Evolutionary conservation across 2,113 vertebrate species (phyloP), one percentile per base, ranked within the genome.

Genomic region (Atherinomorus stipes): DNA sequence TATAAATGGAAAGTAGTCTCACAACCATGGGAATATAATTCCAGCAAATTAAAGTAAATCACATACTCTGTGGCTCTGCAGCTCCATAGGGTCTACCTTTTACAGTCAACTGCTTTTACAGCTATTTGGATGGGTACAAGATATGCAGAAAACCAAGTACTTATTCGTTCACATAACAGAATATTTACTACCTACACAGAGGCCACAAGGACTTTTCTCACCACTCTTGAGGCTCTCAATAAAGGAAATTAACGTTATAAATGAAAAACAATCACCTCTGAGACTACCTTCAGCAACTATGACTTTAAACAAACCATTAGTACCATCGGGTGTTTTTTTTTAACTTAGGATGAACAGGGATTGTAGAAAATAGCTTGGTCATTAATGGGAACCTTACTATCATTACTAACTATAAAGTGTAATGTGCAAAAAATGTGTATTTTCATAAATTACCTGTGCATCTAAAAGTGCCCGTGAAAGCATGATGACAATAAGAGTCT

Each of bases 41-140:
- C 44, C 44, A n/a, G 4, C 9, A 51, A 73, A 81, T 57, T 21
- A 68, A 68, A 65, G 42, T 49, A 80, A 75, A 71, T 71, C 47
- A 47, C 22, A n/a, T 12, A 34, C 51, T 53, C 44, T 47, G 49
- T 45, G 52, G 18, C 58, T 31, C 18, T 42, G 49, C 51, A 58
- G 18, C 58, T 31, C n/a, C 54, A 49, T 45, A 49, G 11, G 13
- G 4, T 23, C 13, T 42, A 34, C 31, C 21, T 9, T 64, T 13
- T 40, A 34, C 38, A 65, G 38, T 51, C 18, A 2, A 56, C 54
- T 54, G 52, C 19, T 67, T 78, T 64, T 72, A 71, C 16, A 58
- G 53, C 44, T 26, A 60, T 58, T 45, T 66, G 61, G 19, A 68
- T n/a, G 21, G 23, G 45, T 18, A 51, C 18, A 60, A 40, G 28